Evolutionary conservation across 2,113 vertebrate species (phyloP).

Genomic region (Rhea americana): DNA sequence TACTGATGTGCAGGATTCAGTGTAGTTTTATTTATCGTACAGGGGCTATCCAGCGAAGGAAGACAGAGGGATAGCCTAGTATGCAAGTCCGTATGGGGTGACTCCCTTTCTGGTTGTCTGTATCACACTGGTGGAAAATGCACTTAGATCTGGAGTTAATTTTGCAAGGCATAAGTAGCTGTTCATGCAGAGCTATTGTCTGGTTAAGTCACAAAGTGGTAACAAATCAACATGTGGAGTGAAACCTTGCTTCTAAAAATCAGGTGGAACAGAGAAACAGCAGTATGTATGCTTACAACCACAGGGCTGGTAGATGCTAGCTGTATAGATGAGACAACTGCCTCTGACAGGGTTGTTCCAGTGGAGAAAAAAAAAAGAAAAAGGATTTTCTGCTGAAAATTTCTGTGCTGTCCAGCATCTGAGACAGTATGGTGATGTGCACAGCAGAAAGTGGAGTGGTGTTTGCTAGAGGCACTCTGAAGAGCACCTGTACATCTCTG

Average conservation of each 20-base stretch:
- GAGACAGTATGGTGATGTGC: neutral
- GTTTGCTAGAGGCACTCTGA: neutral
- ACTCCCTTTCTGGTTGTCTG: neutral
- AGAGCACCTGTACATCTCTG: neutral
- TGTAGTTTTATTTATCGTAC: slow-evolving; percentile 32
- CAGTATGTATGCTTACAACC: neutral
- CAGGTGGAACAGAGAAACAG: neutral
- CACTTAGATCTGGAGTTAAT: neutral
- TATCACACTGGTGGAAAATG: neutral
- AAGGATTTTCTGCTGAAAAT: neutral
- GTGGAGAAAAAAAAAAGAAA: neutral
- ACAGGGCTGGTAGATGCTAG: neutral
- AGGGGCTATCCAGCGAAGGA: neutral
- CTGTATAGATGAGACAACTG: neutral
- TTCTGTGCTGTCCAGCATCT: neutral
- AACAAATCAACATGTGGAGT: neutral
- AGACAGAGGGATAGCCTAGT: neutral
- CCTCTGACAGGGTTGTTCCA: neutral
- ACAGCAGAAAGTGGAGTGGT: neutral
- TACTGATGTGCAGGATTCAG: slow-evolving; percentile 23
- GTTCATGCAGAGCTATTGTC: neutral
- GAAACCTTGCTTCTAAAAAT: neutral
- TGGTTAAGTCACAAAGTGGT: neutral
- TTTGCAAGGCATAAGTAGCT: neutral
- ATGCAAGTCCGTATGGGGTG: fast-evolving